These are phyloP conservation scores for Neosalanx taihuensis DNA, from an alignment of 2,797 vertebrate species.

Conservation along the genomic window DNA sequence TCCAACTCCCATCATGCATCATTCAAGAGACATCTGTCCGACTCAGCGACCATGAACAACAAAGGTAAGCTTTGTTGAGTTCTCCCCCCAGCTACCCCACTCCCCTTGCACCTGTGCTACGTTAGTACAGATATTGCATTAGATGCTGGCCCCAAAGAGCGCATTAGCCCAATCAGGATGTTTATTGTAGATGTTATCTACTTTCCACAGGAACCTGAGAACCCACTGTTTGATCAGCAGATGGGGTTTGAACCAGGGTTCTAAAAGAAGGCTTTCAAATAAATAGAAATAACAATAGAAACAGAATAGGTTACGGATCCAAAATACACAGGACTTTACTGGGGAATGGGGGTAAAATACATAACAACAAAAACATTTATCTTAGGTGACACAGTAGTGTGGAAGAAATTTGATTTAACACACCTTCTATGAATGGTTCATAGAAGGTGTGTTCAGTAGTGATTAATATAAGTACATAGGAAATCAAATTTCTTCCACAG, in stretches of 20 bases:
- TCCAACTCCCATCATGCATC: constrained; percentile 58
- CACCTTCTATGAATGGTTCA: too few species aligned
- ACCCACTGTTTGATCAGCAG: constrained; percentile 20
- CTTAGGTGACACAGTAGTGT: too few species aligned
- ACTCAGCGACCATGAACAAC: constrained; percentile 64
- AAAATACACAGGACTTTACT: too few species aligned
- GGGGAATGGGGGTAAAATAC: background rate
- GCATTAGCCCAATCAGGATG: constrained; percentile 39
- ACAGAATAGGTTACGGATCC: background rate
- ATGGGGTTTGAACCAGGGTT: constrained; percentile 3
- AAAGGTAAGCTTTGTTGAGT: constrained; percentile 76
- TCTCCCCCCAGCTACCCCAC: background rate
- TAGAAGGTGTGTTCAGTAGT: too few species aligned
- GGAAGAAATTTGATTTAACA: too few species aligned
- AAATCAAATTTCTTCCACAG: too few species aligned
- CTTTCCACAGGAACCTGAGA: constrained; percentile 25
- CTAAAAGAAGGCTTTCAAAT: constrained; percentile 8
- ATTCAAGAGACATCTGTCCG: constrained; percentile 79
- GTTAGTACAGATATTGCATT: constrained; percentile 25
- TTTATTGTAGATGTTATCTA: constrained; percentile 34
- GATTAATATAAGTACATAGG: too few species aligned
- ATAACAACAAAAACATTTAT: background rate
- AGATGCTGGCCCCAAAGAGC: constrained; percentile 15
- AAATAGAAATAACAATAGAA: background rate
- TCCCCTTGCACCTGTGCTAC: constrained; percentile 17